These are phyloP conservation scores for Phocoena phocoena DNA, from an alignment of 2,113 vertebrate species.

Conservation along the genomic window DNA sequence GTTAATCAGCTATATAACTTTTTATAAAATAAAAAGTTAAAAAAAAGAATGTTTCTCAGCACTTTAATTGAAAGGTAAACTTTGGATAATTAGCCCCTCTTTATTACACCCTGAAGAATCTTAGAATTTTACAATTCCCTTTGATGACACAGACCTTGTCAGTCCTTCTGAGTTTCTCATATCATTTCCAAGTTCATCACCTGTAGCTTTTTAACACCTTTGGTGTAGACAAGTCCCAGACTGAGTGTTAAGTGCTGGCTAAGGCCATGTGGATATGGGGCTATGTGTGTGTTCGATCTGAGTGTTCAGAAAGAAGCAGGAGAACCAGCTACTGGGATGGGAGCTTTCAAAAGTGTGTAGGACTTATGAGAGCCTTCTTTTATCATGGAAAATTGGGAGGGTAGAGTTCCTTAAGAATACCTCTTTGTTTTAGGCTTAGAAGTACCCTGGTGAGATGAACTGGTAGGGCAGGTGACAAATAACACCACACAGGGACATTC, in stretches of 20 bases:
- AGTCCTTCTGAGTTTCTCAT: slow-evolving; percentile 24
- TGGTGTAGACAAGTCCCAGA: not conserved
- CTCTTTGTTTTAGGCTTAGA: not conserved
- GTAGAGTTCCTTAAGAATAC: not conserved
- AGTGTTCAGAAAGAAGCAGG: not conserved
- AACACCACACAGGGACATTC: not conserved
- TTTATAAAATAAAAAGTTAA: too few relatives aligned
- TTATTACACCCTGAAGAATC: not conserved
- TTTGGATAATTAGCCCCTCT: not conserved
- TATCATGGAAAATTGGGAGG: not conserved
- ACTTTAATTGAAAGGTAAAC: not conserved
- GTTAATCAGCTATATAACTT: too few relatives aligned
- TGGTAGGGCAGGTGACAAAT: not conserved
- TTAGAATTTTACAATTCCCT: not conserved
- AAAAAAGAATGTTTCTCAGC: not conserved
- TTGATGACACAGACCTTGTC: slow-evolving; percentile 25
- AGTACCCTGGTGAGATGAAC: not conserved
- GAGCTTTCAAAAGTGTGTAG: not conserved
- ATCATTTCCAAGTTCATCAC: not conserved
- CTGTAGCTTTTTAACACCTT: not conserved
- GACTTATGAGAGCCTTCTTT: not conserved
- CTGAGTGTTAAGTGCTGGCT: not conserved
- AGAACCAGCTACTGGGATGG: not conserved
- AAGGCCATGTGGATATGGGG: not conserved
- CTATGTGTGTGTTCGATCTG: not conserved